Conservation (phyloP, 2,113 vertebrate genomes). For the Seriola rivoliana region DNA sequence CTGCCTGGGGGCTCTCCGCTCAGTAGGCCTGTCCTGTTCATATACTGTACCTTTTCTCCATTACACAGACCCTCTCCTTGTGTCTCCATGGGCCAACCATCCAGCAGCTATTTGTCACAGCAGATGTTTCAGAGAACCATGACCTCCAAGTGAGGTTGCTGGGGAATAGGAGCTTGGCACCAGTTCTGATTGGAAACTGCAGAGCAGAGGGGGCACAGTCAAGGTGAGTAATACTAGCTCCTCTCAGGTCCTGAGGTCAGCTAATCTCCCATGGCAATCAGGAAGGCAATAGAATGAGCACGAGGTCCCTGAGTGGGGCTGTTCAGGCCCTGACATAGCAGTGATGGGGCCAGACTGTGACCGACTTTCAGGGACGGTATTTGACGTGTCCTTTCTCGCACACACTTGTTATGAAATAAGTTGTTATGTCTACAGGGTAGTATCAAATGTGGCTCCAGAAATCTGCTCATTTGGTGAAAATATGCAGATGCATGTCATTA, state of each 20-base stretch:
- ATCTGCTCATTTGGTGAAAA: not conserved
- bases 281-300: conserved; percentile 55
- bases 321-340: conserved; percentile 46
- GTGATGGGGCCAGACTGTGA: conserved; percentile 51
- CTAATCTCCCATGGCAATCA: conserved; percentile 74
- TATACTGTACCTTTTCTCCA: conserved; percentile 31
- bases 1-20: conserved; percentile 23
- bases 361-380: conserved; percentile 22
- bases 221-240: conserved; percentile 71
- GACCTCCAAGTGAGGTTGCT: conserved; percentile 59
- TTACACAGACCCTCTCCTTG: conserved; percentile 47
- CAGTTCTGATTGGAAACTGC: conserved; percentile 70
- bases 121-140: conserved; percentile 69
- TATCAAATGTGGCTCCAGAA: conserved; percentile 10
- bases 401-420: not conserved
- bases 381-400: conserved; percentile 29
- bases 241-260: conserved; percentile 65
- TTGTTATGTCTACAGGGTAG: not conserved
- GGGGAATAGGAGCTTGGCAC: conserved; percentile 47
- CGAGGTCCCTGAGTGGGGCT: conserved; percentile 44
- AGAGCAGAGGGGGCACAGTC: conserved; percentile 57
- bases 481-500: not conserved
- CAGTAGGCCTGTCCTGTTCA: conserved; percentile 25
- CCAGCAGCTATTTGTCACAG: conserved; percentile 76
- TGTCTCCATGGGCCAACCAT: conserved; percentile 52